Base-by-base conservation (phyloP, 2,797 vertebrate genomes). In the Pampus argenteus region DNA sequence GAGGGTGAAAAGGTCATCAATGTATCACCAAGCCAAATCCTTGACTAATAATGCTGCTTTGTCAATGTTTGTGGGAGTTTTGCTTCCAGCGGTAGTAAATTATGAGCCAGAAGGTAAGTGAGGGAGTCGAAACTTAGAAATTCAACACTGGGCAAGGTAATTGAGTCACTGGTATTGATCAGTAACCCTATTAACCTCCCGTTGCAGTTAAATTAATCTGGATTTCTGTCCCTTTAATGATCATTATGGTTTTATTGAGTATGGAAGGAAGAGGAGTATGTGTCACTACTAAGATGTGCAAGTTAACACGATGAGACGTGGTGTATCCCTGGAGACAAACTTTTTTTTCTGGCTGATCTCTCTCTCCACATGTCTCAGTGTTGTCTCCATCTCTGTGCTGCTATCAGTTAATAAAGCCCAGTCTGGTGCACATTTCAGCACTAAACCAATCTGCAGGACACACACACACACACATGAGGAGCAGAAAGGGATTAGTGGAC, bases 391-490 rank as follows among this genome's bases (percentile, higher is more conserved):
- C 85, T 83, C 60, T 75, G 78, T 75, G 78, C 79, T 63, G 77
- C 87, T 87, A 90, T 92, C 92, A 90, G 84, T 92, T 92, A 93
- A 93, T 94, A 86, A 93, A 90, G 82, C 81, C 74, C 68, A 56
- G 79, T 73, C 60, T 73, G 85, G 48, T 76, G 74, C 71, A 20
- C 31, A 62, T 67, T 81, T 86, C 75, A 72, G 79, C 73, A 34
- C 78, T 77, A 74, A 89, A 74, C 84, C 82, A 80, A 88, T 88
- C 85, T 85, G 74, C 60, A 72, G 80, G 82, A 89, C 81, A 83
- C 73, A 68, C 74, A 74, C 40, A 79, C 81, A 89, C 81, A 83
- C 73, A 68, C 74, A 74, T 44, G 54, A 81, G 78, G 55, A 70
- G 79, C 42, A 47, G n/a, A 66, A 36, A 72, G 71, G 67, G 83